Percentiles rank a stretch among this genome's conserved stretches.
phyloP scores from a whole-genome alignment of 2,888 invertebrate genomes.

The Athalia rosae region DNA sequence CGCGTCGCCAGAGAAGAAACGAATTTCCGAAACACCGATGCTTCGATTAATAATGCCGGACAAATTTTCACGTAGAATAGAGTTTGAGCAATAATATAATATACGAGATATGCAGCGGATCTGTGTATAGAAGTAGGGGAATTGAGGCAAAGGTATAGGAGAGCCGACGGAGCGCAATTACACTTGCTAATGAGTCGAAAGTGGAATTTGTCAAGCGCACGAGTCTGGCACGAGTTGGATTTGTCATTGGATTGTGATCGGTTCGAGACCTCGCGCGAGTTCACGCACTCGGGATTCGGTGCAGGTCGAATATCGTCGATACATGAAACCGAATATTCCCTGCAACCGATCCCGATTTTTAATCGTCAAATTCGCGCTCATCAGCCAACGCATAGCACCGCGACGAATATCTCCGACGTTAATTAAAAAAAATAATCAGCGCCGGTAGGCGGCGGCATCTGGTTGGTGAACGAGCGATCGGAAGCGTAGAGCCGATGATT shows the following conservation, averaged over 20 bases:
- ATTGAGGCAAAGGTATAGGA: not conserved
- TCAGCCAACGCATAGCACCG: too few species aligned
- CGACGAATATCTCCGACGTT: too few species aligned
- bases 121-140: not conserved
- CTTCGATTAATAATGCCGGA: too few species aligned
- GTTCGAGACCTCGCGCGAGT: slow-evolving; percentile 7
- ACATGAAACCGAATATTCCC: not conserved
- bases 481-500: too few species aligned
- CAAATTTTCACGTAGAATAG: not conserved
- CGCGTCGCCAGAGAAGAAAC: too few species aligned
- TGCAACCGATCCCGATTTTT: not conserved
- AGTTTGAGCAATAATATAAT: too few species aligned
- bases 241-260: slow-evolving; percentile 35
- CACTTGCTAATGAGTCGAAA: slow-evolving; percentile 53
- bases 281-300: not conserved
- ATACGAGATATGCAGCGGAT: not conserved
- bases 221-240: slow-evolving; percentile 35
- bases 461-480: too few species aligned
- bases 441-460: too few species aligned
- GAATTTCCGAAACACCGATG: too few species aligned
- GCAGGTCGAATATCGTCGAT: not conserved
- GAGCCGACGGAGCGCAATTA: slow-evolving; percentile 43
- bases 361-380: too few species aligned
- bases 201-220: slow-evolving; percentile 47
- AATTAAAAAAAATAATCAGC: too few species aligned